Conservation (phyloP, 1,140 invertebrate species). For the Musca domestica region DNA sequence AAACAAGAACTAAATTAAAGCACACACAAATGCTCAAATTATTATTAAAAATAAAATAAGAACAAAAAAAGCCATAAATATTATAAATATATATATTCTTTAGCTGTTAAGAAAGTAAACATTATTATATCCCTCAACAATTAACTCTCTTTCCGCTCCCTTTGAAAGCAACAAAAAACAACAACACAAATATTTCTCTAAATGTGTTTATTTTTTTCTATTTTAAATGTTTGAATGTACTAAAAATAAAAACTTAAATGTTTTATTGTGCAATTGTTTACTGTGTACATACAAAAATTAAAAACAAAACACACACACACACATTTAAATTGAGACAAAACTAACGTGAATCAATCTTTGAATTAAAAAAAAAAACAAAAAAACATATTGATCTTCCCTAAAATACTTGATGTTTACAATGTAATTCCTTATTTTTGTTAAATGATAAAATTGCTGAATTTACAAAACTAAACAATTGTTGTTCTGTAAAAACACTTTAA, state of each 20-base stretch:
- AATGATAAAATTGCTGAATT: conserved; percentile 20
- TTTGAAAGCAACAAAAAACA: neutral
- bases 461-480: conserved; percentile 17
- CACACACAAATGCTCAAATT: conserved; percentile 25
- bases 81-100: conserved; percentile 20
- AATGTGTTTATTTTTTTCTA: conserved; percentile 14
- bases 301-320: no score
- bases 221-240: conserved; percentile 20
- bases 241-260: neutral
- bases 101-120: neutral
- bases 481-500: no score
- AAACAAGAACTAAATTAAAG: conserved; percentile 31
- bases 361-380: conserved; percentile 28
- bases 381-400: neutral
- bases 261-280: conserved; percentile 19
- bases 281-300: conserved; percentile 13
- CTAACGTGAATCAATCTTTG: conserved; percentile 22
- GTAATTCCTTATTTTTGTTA: neutral
- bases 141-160: no score
- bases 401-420: no score
- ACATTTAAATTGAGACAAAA: neutral
- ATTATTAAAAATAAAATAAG: conserved; percentile 39
- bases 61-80: conserved; percentile 21
- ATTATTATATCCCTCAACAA: neutral
- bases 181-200: conserved; percentile 18